These are phyloP conservation scores for Drosophila rellima DNA, from an alignment of 2,888 invertebrate genomes.

Conservation along the genomic window DNA sequence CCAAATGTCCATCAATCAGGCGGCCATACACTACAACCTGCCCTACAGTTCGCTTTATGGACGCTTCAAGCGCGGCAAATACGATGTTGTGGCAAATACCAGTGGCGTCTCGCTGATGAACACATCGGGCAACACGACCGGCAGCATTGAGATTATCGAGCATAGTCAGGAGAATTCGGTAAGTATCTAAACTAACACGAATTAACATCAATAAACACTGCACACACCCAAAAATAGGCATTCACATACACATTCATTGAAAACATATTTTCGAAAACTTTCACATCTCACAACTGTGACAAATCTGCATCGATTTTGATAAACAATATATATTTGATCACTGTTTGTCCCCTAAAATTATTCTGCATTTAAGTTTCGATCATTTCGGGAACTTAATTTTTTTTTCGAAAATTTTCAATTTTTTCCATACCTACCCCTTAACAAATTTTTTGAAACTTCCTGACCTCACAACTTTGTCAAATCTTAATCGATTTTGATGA, in stretches of 20 bases:
- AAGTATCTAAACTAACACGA: slow-evolving; percentile 54
- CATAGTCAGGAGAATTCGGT: slow-evolving; percentile 86
- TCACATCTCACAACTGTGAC: neutral
- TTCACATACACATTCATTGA: neutral
- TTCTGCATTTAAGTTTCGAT: neutral
- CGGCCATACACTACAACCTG: slow-evolving; percentile 95
- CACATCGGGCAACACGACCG: slow-evolving; percentile 84
- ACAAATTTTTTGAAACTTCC: too few relatives aligned
- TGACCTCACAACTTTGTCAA: too few relatives aligned
- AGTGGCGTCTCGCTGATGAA: slow-evolving; percentile 83
- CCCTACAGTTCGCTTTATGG: slow-evolving; percentile 96
- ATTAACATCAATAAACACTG: neutral
- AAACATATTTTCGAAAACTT: neutral
- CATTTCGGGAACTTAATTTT: too few relatives aligned
- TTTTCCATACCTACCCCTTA: too few relatives aligned
- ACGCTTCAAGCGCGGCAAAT: slow-evolving; percentile 94
- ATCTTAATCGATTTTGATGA: too few relatives aligned
- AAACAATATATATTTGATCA: neutral
- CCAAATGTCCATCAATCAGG: slow-evolving; percentile 97
- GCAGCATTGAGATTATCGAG: slow-evolving; percentile 86
- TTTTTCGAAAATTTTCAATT: too few relatives aligned
- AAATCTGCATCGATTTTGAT: neutral
- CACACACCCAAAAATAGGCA: neutral
- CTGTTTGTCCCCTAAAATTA: neutral
- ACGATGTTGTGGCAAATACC: slow-evolving; percentile 87